A percentile compares a stretch with the other conserved stretches of the same genome.
Evolutionary conservation across 53 echinoderm and acorn worm species (phyloP).

Genomic region (Luidia sarsii): DNA sequence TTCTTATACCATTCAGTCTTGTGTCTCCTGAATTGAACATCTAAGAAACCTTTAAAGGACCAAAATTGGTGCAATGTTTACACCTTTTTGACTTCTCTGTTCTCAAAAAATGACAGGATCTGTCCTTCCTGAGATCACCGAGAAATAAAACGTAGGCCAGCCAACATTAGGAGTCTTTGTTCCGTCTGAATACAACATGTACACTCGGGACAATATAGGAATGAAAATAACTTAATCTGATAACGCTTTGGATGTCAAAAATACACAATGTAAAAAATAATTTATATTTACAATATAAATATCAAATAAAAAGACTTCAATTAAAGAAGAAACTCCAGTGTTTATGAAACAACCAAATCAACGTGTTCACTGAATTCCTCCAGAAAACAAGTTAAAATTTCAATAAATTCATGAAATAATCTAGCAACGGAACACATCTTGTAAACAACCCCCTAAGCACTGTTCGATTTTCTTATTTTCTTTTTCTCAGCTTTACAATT

Average conservation of each 20-base stretch:
- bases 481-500: too few relatives aligned
- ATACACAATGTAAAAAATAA: slow-evolving; percentile 47
- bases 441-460: too few relatives aligned
- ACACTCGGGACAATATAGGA: slow-evolving; percentile 22
- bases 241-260: slow-evolving; percentile 29
- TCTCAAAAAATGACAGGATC: background rate
- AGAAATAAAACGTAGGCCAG: background rate
- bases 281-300: slow-evolving; percentile 57
- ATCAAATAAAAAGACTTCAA: slow-evolving; percentile 23
- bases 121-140: slow-evolving; percentile 23
- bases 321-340: slow-evolving; percentile 2
- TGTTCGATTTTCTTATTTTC: too few relatives aligned
- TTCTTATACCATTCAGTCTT: too few relatives aligned
- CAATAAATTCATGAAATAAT: slow-evolving; percentile 7
- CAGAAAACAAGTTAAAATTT: too few relatives aligned
- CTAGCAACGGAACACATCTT: too few relatives aligned
- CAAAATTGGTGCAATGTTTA: too few relatives aligned
- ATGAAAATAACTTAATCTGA: slow-evolving; percentile 49
- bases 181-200: slow-evolving; percentile 51
- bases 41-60: too few relatives aligned
- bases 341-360: slow-evolving; percentile 13
- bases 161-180: too few relatives aligned
- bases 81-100: too few relatives aligned
- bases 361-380: too few relatives aligned
- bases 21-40: too few relatives aligned